Evolutionary conservation across 2,113 vertebrate species (phyloP).

Genomic region (Tetrao urogallus): DNA sequence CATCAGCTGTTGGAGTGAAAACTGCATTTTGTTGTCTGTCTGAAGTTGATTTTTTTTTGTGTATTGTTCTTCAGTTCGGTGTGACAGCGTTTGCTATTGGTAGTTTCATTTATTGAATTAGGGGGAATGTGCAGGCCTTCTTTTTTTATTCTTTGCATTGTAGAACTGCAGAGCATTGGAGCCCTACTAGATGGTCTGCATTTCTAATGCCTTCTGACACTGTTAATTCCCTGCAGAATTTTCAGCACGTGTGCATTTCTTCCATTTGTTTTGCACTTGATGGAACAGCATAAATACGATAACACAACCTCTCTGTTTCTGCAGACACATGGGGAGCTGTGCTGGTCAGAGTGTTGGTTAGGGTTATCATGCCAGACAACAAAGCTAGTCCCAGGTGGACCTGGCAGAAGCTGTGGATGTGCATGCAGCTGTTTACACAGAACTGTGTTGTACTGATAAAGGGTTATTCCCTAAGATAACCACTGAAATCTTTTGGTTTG

Average conservation of each 20-base stretch:
- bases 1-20: background rate
- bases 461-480: background rate
- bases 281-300: background rate
- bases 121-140: background rate
- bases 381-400: accelerated
- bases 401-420: background rate
- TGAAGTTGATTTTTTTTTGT: background rate
- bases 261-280: background rate
- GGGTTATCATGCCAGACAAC: background rate
- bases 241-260: background rate
- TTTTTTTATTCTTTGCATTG: background rate
- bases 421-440: accelerated
- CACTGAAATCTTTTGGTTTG: background rate
- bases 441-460: background rate
- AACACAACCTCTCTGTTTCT: background rate
- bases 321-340: background rate
- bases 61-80: background rate
- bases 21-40: background rate
- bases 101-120: background rate
- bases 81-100: background rate
- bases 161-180: background rate
- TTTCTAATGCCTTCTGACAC: background rate
- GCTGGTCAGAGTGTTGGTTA: background rate
- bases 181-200: background rate
- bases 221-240: background rate